Base-by-base conservation (phyloP, 2,797 vertebrate genomes). In the Dromococcyx pavoninus region DNA sequence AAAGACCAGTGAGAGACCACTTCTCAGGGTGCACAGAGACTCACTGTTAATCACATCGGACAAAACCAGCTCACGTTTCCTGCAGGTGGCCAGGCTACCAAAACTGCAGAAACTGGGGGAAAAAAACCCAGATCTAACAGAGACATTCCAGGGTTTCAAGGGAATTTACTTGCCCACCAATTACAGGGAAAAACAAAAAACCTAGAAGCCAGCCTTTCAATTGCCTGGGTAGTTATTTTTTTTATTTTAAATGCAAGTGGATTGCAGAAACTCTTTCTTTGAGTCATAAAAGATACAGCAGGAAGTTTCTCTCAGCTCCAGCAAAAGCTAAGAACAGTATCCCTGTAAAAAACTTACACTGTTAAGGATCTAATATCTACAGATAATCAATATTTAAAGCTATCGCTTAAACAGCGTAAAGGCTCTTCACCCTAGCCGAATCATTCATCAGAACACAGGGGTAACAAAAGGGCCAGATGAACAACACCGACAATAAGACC, bases 81-180 rank as follows among this genome's bases (percentile, higher is more conserved):
- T 88, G 71, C 94, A 95, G 93, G 83, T 95, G 94, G 88, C 57
- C 90, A 50, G 48, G 53, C 88, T 75, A 87, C 81, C 81, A 79
- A 70, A 82, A 83, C 69, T 74, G 69, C 53, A 91, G 53, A 88
- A 89, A 54, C 41, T 41, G 44, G 11, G 32, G 3, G 1, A 33
- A 30, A 66, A 54, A 44, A 25, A 10, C 64, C 64, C 1, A 17
- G 39, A 76, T 50, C 73, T 75, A 76, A 95, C 62, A 80, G 60
- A 89, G 46, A 87, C 32, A 70, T 76, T 82, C 79, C 94, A 44
- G 66, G 30, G 13, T 58, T 89, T 75, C 75, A 75, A 48, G 50
- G 54, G 35, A 86, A 72, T 73, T 91, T 53, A 54, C 22, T 83
- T 84, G 30, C 62, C 39, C 7, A 4, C 25, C 35, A 24, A 14